Conservation (phyloP, 1,140 invertebrate genomes). For the Leucophenga varia region DNA sequence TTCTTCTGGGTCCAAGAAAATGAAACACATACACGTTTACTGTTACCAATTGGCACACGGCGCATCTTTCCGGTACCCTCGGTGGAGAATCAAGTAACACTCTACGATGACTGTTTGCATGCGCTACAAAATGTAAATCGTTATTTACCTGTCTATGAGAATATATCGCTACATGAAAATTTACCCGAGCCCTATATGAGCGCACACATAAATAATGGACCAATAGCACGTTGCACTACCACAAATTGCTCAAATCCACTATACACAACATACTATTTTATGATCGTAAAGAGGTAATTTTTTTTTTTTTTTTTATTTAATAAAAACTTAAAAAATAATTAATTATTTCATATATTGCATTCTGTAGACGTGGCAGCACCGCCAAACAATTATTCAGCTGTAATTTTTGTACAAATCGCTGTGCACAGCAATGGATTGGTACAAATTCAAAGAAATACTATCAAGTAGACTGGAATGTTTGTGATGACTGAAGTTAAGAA, state of each 20-base stretch:
- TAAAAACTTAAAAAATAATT: no score
- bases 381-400: slow-evolving; percentile 51
- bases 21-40: slow-evolving; percentile 24
- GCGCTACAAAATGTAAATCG: slow-evolving; percentile 37
- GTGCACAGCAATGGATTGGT: slow-evolving; percentile 35
- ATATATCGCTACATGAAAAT: slow-evolving; percentile 29
- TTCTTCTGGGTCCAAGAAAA: slow-evolving; percentile 41
- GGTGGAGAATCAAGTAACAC: slow-evolving; percentile 37
- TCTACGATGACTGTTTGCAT: slow-evolving; percentile 47
- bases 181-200: slow-evolving; percentile 46
- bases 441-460: slow-evolving; percentile 42
- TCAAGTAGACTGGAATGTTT: slow-evolving; percentile 40
- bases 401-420: slow-evolving; percentile 45
- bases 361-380: slow-evolving; percentile 37
- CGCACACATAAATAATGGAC: slow-evolving; percentile 42
- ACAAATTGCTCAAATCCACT: slow-evolving; percentile 39
- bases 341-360: not conserved
- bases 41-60: slow-evolving; percentile 40
- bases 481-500: slow-evolving; percentile 22
- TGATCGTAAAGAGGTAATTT: slow-evolving; percentile 51
- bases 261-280: slow-evolving; percentile 53
- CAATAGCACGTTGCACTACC: slow-evolving; percentile 42
- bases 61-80: slow-evolving; percentile 41
- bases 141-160: slow-evolving; percentile 32
- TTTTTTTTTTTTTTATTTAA: no score